Evolutionary conservation across 1,140 invertebrate genomes (phyloP).

Genomic region (Neelides sp.): DNA sequence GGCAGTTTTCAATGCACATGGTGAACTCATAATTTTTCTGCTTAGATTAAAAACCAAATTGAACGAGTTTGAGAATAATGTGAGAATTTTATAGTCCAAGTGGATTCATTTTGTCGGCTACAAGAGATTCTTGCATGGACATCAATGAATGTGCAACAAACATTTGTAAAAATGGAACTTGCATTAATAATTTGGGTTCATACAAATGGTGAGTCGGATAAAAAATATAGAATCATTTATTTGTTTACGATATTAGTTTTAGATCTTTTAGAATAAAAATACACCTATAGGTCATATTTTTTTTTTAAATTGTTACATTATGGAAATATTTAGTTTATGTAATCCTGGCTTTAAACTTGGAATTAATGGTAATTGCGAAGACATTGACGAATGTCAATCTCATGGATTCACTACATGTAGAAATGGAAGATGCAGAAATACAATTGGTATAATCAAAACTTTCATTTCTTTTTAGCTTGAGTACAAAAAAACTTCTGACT

Average conservation of each 20-base stretch:
- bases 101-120: conserved; percentile 46
- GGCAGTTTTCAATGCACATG: conserved; percentile 57
- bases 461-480: conserved; percentile 2
- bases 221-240: no score
- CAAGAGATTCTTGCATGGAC: conserved; percentile 54
- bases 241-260: no score
- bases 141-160: conserved; percentile 60
- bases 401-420: no score
- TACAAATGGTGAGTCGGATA: conserved; percentile 50
- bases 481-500: no score
- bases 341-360: conserved; percentile 66
- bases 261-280: no score
- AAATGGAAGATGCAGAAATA: conserved; percentile 67
- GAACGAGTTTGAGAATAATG: background rate
- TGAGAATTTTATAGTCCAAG: conserved; percentile 33
- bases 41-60: background rate
- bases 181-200: conserved; percentile 59
- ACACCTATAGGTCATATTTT: no score
- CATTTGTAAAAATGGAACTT: conserved; percentile 63
- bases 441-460: conserved; percentile 49
- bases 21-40: background rate
- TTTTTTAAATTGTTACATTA: no score
- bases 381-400: conserved; percentile 74
- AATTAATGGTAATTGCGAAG: no score
- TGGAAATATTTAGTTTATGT: no score